These are phyloP conservation scores for Pheosia gnoma DNA, from an alignment of 2,888 invertebrate genomes.

Conservation along the genomic window DNA sequence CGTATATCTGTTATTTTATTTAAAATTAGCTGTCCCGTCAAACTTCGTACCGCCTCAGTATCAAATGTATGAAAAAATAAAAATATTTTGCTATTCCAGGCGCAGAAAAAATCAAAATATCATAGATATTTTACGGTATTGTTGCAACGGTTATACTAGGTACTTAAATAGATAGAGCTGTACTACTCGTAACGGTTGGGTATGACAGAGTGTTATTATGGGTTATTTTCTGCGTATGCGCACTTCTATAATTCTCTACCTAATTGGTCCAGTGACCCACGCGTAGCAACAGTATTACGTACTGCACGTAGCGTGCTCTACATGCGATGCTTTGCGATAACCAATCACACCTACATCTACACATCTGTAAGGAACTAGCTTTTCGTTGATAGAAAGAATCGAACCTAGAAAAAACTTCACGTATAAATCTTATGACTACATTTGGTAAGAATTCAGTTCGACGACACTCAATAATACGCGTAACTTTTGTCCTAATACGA, in stretches of 20 bases:
- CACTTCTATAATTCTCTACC: constrained; percentile 50
- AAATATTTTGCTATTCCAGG: no score
- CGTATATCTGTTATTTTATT: no score
- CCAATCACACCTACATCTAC: background rate
- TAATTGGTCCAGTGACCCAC: constrained; percentile 49
- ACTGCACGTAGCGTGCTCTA: background rate
- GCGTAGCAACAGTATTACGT: constrained; percentile 13
- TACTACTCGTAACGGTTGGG: constrained; percentile 35
- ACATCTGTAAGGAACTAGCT: background rate
- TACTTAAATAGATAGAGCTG: constrained; percentile 8
- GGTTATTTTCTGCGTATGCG: constrained; percentile 60
- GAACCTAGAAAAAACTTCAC: no score
- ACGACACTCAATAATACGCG: no score
- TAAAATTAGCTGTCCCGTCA: no score
- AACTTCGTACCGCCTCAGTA: no score
- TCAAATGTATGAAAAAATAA: no score
- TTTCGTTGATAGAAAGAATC: no score
- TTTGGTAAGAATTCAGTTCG: no score
- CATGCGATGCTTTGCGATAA: background rate
- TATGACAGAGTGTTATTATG: constrained; percentile 41
- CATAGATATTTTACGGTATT: background rate
- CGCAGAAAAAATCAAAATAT: no score
- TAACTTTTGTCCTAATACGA: no score
- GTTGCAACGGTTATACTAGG: background rate
- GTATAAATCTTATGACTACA: no score